phyloP scores from a whole-genome alignment of 23 tunicate genomes.

The Corella eumyota region DNA sequence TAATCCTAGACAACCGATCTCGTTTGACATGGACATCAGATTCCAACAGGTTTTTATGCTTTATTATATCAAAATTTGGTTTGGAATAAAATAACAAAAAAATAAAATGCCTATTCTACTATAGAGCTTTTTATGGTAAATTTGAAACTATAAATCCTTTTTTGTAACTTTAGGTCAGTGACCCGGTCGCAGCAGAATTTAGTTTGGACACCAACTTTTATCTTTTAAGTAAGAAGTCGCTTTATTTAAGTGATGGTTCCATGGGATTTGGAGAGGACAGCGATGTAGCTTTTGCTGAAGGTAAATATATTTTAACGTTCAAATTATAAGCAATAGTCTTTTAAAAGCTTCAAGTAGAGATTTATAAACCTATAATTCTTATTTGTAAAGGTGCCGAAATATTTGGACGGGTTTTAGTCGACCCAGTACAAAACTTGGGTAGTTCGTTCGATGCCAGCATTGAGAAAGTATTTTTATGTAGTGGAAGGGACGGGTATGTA shows the following conservation, averaged over 20 bases:
- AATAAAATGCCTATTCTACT: neutral
- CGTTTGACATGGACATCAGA: slow-evolving; percentile 83
- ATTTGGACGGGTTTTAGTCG: slow-evolving; percentile 83
- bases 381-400: slow-evolving; percentile 64
- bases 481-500: slow-evolving; percentile 89
- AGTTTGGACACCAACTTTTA: slow-evolving; percentile 83
- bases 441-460: slow-evolving; percentile 78
- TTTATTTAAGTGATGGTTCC: slow-evolving; percentile 79
- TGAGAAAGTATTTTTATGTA: slow-evolving; percentile 95
- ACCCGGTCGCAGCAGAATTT: slow-evolving; percentile 95
- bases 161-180: slow-evolving; percentile 93
- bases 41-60: slow-evolving; percentile 72
- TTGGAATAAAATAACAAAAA: neutral
- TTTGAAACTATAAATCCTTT: neutral
- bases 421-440: slow-evolving; percentile 93
- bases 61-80: too few relatives aligned
- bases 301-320: slow-evolving; percentile 17
- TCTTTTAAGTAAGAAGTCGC: slow-evolving; percentile 75
- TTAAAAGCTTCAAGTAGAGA: neutral
- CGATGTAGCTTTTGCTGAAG: slow-evolving; percentile 89
- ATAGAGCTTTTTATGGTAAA: neutral
- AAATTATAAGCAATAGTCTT: neutral
- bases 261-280: slow-evolving; percentile 79
- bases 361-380: neutral
- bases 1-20: slow-evolving; percentile 85